A percentile compares a stretch with the other conserved stretches of the same genome.
phyloP scores from a whole-genome alignment of 2,113 vertebrate genomes.

The Alces alces region DNA sequence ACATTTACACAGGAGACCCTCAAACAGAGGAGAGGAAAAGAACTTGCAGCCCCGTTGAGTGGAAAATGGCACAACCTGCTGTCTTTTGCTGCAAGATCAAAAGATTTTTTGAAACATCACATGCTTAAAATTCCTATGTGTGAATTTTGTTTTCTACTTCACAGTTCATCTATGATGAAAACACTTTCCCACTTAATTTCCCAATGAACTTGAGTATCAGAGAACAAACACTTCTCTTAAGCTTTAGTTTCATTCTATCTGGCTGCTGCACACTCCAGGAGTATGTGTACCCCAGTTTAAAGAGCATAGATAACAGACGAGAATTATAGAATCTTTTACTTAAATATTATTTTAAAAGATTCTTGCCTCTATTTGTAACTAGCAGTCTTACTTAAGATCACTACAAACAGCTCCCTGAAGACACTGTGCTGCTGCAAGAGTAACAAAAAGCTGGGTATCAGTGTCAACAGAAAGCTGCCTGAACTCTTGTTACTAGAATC shows the following conservation, averaged over 20 bases:
- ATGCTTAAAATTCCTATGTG: background rate
- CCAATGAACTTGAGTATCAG: background rate
- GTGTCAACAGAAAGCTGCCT: background rate
- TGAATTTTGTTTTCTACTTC: background rate
- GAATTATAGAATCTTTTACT: background rate
- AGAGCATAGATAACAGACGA: background rate
- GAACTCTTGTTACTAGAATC: background rate
- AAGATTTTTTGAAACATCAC: background rate
- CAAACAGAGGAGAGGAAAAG: background rate
- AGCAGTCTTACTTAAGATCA: conserved; percentile 1
- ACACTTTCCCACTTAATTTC: background rate
- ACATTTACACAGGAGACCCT: background rate
- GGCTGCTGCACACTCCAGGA: background rate
- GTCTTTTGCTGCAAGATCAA: background rate
- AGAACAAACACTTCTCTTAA: background rate
- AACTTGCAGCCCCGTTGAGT: background rate
- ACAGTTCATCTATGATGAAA: background rate
- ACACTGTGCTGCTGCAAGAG: background rate
- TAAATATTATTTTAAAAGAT: background rate
- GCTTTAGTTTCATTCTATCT: background rate
- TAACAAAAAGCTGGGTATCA: background rate
- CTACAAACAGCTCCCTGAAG: background rate
- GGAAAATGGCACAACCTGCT: background rate
- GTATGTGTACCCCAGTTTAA: background rate
- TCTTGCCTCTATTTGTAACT: background rate